Percentiles rank a stretch among this genome's conserved stretches.
These are phyloP conservation scores for Hecatera dysodea DNA, from an alignment of 2,888 invertebrate species.

Conservation along the genomic window DNA sequence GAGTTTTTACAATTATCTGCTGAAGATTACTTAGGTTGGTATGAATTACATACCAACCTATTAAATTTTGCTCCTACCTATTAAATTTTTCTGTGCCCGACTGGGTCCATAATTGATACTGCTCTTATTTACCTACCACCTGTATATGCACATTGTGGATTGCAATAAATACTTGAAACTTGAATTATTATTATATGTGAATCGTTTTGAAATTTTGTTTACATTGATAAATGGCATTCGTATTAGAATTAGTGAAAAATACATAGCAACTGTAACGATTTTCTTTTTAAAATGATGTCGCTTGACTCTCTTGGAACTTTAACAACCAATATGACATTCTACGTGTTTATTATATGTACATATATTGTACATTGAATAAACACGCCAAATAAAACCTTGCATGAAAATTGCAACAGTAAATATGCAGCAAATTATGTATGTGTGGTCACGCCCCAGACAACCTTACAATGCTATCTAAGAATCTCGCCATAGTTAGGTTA, in stretches of 20 bases:
- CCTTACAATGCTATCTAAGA: slow-evolving; percentile 59
- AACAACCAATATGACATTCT: neutral
- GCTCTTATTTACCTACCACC: too few species aligned
- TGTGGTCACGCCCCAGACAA: slow-evolving; percentile 54
- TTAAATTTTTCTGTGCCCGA: too few species aligned
- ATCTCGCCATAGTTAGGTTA: slow-evolving; percentile 54
- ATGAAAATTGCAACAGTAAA: slow-evolving; percentile 40
- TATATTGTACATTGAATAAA: neutral
- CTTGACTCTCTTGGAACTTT: neutral
- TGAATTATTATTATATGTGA: neutral
- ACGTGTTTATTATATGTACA: too few species aligned
- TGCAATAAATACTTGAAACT: too few species aligned
- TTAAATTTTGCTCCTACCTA: too few species aligned
- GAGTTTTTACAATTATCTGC: neutral
- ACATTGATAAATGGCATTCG: neutral
- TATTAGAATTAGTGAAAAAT: neutral
- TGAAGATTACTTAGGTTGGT: too few species aligned
- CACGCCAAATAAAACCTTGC: slow-evolving; percentile 34
- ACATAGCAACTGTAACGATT: neutral
- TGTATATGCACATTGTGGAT: too few species aligned
- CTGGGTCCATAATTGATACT: too few species aligned
- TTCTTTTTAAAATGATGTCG: neutral
- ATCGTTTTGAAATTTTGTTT: neutral
- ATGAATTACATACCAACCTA: too few species aligned
- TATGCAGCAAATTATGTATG: slow-evolving; percentile 48